Evolutionary conservation across 2,888 invertebrate species (phyloP), one percentile per base, ranked within the genome.

Genomic region (Cataglyphis cursor): DNA sequence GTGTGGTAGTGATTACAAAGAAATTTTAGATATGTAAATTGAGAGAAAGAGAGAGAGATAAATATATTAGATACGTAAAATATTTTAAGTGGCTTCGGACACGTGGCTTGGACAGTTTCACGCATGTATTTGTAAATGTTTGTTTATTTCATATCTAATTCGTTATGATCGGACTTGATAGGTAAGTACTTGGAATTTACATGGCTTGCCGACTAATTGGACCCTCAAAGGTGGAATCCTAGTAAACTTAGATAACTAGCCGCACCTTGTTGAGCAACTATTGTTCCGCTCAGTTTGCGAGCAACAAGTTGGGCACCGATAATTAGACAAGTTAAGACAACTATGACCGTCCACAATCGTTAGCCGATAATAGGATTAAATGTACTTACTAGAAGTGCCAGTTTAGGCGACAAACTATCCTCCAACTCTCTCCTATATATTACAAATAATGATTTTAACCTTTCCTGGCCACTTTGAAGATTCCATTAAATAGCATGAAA

Each of bases 261-360:
- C 91, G 75, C 90, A 87, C 85, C 85, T 90, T 90, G 91, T 91
- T 90, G 87, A 91, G 87, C 86, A 89, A 89, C 89, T 87, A 92
- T 90, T 91, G 89, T 89, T 89, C 88, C 83, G 86, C 86, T 85
- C 87, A 90, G 86, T 90, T 91, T 90, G 78, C 86, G 70, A 83
- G 89, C 90, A 90, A 90, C 89, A 91, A 92, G 88, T 91, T 90
- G 84, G 76, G 76, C 82, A 84, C 85, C 85, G 85, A 90, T 90
- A 91, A 91, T 91, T 92, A 92, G 89, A 89, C 87, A 87, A 91
- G 89, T 92, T 90, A 85, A 81, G 85, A 76, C 73, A 89, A 90
- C 86, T 88, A 87, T 70, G 82, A 38, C 70, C 65, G 81, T 78
- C 85, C 66, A 64, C 73, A 82, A 78, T 73, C 74, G 65, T 82